A percentile compares a stretch with the other conserved stretches of the same genome.
Conservation (phyloP, 2,888 invertebrate species). For the Dicyrtoma fusca region DNA sequence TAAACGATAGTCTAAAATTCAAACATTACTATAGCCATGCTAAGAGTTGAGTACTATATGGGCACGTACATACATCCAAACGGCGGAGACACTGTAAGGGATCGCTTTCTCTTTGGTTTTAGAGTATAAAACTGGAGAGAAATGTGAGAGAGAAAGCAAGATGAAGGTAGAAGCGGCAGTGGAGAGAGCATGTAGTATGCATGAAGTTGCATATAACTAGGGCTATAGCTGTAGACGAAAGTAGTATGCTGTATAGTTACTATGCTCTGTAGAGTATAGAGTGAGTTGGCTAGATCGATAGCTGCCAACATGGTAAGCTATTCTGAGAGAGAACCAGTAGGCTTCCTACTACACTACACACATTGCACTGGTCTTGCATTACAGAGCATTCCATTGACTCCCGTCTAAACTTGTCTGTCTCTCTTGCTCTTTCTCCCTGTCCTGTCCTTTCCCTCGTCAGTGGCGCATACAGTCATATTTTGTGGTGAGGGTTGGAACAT, state of each 20-base stretch:
- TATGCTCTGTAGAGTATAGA: too few relatives aligned
- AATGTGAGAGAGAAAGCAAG: neutral
- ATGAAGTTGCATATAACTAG: neutral
- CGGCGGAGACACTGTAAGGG: neutral
- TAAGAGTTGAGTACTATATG: too few relatives aligned
- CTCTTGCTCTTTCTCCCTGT: too few relatives aligned
- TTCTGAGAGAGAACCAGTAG: too few relatives aligned
- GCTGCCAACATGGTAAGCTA: constrained; percentile 37
- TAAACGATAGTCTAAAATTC: too few relatives aligned
- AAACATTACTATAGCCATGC: too few relatives aligned
- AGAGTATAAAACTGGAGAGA: too few relatives aligned
- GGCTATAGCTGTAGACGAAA: neutral
- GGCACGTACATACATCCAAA: neutral
- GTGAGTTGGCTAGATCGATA: constrained; percentile 38
- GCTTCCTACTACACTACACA: neutral
- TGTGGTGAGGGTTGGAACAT: too few relatives aligned
- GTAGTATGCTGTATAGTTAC: neutral
- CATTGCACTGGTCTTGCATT: neutral
- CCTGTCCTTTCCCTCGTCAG: too few relatives aligned
- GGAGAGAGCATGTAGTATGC: neutral
- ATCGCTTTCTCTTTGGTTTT: too few relatives aligned
- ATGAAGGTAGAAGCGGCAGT: neutral
- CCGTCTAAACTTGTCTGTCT: too few relatives aligned
- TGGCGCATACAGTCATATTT: too few relatives aligned
- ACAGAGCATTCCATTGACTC: neutral